phyloP scores from a whole-genome alignment of 2,797 vertebrate species.

The Manis crassicaudata region DNA sequence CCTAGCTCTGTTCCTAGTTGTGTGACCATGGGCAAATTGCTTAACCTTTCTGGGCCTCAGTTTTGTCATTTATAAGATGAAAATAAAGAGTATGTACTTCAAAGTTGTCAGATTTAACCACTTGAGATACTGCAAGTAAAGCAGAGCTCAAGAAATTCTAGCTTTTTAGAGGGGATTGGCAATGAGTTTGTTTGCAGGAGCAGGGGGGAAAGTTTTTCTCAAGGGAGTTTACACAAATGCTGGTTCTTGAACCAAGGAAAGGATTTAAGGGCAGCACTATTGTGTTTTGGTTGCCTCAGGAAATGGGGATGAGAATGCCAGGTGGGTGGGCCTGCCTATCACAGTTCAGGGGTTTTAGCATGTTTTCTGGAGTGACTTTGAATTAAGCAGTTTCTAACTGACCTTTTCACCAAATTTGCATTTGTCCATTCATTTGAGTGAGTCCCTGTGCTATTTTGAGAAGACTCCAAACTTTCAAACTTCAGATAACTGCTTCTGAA shows the following conservation, averaged over 20 bases:
- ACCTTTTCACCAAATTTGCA: constrained; percentile 17
- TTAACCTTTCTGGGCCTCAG: background rate
- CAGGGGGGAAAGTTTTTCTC: constrained; percentile 4
- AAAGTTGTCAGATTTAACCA: background rate
- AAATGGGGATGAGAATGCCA: background rate
- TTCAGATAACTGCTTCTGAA: background rate
- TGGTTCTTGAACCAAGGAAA: background rate
- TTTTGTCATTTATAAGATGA: background rate
- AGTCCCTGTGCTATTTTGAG: constrained; percentile 19
- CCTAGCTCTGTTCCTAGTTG: background rate
- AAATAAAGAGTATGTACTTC: background rate
- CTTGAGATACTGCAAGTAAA: background rate
- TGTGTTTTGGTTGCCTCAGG: background rate
- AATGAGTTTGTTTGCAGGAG: background rate
- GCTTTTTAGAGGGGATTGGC: background rate
- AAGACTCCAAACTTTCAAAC: background rate
- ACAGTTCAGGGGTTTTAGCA: background rate
- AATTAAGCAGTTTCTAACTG: background rate
- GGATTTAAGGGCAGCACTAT: background rate
- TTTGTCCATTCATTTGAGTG: background rate
- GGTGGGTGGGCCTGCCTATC: background rate
- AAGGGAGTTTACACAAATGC: background rate
- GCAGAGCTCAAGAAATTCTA: background rate
- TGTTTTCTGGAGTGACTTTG: background rate
- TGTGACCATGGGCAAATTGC: background rate